Evolutionary conservation across 1,140 invertebrate genomes (phyloP).

Genomic region (Lasioglossum baleicum): DNA sequence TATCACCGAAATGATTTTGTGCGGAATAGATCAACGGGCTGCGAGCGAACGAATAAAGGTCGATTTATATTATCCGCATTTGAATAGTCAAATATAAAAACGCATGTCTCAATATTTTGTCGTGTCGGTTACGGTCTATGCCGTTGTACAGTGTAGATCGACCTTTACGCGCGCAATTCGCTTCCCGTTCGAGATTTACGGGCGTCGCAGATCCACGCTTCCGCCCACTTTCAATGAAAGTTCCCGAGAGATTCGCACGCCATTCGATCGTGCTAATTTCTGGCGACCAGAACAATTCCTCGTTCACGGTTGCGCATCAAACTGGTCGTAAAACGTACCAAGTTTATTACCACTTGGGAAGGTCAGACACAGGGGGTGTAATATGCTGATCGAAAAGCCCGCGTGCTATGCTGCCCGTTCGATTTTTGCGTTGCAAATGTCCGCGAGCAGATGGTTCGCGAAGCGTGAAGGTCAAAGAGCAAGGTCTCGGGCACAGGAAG

Average conservation of each 20-base stretch:
- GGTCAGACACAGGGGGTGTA: neutral
- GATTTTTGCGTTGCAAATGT: neutral
- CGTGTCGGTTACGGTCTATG: too few relatives aligned
- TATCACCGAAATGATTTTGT: constrained; percentile 47
- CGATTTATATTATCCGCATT: too few relatives aligned
- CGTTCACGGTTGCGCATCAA: too few relatives aligned
- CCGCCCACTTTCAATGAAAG: constrained; percentile 52
- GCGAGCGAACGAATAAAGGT: too few relatives aligned
- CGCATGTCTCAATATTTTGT: too few relatives aligned
- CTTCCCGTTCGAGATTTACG: constrained; percentile 64
- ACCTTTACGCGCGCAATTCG: constrained; percentile 41
- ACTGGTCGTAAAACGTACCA: too few relatives aligned
- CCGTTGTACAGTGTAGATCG: too few relatives aligned
- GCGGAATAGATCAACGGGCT: neutral
- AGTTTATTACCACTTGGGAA: too few relatives aligned
- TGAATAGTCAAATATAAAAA: too few relatives aligned
- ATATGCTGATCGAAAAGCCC: neutral
- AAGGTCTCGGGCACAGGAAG: neutral
- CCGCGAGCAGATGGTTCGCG: neutral
- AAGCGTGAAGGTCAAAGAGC: neutral
- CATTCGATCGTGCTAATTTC: constrained; percentile 29
- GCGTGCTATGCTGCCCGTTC: neutral
- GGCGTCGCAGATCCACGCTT: constrained; percentile 51
- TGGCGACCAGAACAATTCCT: too few relatives aligned
- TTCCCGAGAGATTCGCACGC: constrained; percentile 40